A percentile compares a stretch with the other conserved stretches of the same genome.
Evolutionary conservation across 2,888 invertebrate species (phyloP).

Genomic region (Pyrrhia umbra): DNA sequence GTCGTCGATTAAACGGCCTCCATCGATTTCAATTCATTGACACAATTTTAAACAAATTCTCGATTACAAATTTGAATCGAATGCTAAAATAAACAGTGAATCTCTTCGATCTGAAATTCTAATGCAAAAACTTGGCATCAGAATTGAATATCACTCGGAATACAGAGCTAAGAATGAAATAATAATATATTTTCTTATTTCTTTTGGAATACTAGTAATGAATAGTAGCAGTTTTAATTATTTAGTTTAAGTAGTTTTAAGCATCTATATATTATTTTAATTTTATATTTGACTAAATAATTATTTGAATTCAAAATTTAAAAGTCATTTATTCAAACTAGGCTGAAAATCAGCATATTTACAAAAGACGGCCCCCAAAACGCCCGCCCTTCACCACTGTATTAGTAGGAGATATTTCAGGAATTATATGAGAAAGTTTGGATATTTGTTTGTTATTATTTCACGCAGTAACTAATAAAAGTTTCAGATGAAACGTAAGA

Average conservation of each 20-base stretch:
- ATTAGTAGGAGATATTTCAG: no score
- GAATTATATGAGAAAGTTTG: no score
- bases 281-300: no score
- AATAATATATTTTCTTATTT: conserved; percentile 22
- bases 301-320: no score
- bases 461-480: no score
- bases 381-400: no score
- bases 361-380: no score
- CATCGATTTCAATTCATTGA: not conserved
- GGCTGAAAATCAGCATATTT: no score
- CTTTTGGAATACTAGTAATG: conserved; percentile 1
- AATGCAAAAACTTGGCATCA: conserved; percentile 76
- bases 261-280: not conserved
- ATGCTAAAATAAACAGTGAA: conserved; percentile 74
- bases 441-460: no score
- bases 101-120: conserved; percentile 76
- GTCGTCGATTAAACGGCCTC: not conserved
- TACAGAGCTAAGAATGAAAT: conserved; percentile 62
- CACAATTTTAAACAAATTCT: conserved; percentile 56
- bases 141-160: conserved; percentile 65
- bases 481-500: no score
- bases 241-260: not conserved
- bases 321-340: no score
- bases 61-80: conserved; percentile 68
- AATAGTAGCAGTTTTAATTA: not conserved